Evolutionary conservation across 1,140 invertebrate genomes (phyloP).

Genomic region (Drosophila burlai): DNA sequence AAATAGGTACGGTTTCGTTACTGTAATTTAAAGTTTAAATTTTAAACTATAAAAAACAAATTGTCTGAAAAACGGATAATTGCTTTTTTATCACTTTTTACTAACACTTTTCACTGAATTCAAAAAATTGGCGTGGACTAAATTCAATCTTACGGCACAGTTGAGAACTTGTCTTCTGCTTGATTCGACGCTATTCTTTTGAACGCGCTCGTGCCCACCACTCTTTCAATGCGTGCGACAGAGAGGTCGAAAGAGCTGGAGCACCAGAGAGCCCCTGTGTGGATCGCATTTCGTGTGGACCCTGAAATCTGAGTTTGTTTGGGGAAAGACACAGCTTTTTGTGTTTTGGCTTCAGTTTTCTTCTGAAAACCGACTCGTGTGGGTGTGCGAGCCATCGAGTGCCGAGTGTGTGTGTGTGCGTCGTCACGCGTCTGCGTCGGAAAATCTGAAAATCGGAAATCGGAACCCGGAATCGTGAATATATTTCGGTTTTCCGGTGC

Average conservation of each 20-base stretch:
- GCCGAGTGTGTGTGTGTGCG: conserved; percentile 26
- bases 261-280: conserved; percentile 21
- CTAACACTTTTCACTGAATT: no score
- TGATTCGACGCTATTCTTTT: background rate
- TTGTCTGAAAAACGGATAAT: no score
- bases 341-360: conserved; percentile 54
- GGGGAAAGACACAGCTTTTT: conserved; percentile 47
- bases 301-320: conserved; percentile 71
- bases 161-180: background rate
- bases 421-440: conserved; percentile 49
- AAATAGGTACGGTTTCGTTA: no score
- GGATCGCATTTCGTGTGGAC: conserved; percentile 64
- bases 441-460: conserved; percentile 35
- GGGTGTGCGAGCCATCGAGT: conserved; percentile 46
- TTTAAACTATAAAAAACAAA: no score
- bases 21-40: no score
- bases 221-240: background rate
- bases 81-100: no score
- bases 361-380: conserved; percentile 68
- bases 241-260: background rate
- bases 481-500: conserved; percentile 38
- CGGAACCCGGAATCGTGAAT: conserved; percentile 33
- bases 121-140: no score
- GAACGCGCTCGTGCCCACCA: background rate
- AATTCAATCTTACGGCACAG: background rate